Evolutionary conservation across 2,888 invertebrate species (phyloP), one percentile per base, ranked within the genome.

Genomic region (Sturmia bella): DNA sequence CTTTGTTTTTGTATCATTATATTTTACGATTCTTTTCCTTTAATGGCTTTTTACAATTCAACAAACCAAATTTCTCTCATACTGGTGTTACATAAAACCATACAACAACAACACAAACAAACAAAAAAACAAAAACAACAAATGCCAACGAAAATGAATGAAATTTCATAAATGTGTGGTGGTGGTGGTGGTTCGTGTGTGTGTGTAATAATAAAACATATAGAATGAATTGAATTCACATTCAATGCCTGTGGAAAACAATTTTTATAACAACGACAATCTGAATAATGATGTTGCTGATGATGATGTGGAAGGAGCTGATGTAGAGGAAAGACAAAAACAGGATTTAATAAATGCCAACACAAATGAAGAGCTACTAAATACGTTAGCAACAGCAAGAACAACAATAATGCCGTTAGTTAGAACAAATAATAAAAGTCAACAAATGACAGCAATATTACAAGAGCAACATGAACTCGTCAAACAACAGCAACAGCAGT

Each of bases 21-120:
- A 56, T 79, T 69, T 83, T 83, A 76, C 68, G 81, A 77, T 85
- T 83, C 19, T 73, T 64, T 80, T 81, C 61, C 48, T 80, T 85
- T 70, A 78, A 68, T 64, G 70, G 68, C 74, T 83, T 52, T 54
- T 81, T 57, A 63, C 32, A 3, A 32, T 27, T 27, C 6, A 32
- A 6, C 37, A 77, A 82, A 54, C 48, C 12, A 75, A 75, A 45
- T 15, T 32, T 32, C 32, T 59, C 54, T 54, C 24, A 54, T 63
- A 43, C 41, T 52, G 59, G 17, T 52, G 27, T 57, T 19, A 52
- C 41, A 56, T 39, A 9, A 39, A 19, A 57, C 39, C 43, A 43
- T n/a, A 21, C 52, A 12, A 56, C 41, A 50, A 17, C 32, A 54
- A 54, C 12, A 50, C 21, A 70, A 57, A 45, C 19, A 64, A 80